These are phyloP conservation scores for Pocillopora verrucosa DNA, from an alignment of 64 coral and sea anemone species.

Conservation along the genomic window DNA sequence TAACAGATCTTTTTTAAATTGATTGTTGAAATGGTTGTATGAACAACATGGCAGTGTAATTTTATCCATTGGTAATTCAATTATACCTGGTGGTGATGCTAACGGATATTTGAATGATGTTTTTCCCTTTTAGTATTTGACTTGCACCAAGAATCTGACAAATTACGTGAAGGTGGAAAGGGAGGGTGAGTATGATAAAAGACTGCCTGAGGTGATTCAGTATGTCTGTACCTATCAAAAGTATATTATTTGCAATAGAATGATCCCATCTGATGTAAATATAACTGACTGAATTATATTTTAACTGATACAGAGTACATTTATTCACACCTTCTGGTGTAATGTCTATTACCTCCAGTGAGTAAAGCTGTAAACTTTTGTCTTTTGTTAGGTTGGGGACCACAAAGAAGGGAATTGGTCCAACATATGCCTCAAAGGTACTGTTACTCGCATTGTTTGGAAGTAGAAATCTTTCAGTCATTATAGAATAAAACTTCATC, in stretches of 20 bases:
- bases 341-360: no score
- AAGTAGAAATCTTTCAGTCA: no score
- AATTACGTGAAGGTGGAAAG: slow-evolving; percentile 75
- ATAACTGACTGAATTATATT: no score
- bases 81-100: neutral
- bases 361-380: neutral
- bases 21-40: no score
- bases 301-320: neutral
- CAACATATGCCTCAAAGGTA: slow-evolving; percentile 97
- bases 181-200: slow-evolving; percentile 40
- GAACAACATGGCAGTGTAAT: no score
- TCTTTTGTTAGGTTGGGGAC: slow-evolving; percentile 78
- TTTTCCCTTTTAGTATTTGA: slow-evolving; percentile 84
- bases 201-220: neutral
- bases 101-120: neutral
- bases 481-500: no score
- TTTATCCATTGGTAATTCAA: neutral
- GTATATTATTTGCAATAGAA: no score
- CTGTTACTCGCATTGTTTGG: neutral
- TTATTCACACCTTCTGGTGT: neutral
- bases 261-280: no score
- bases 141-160: slow-evolving; percentile 88
- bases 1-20: no score
- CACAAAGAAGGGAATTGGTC: slow-evolving; percentile 98
- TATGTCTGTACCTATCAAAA: no score